Conservation (phyloP, 2,888 invertebrate species). For the Rhynchonema sp. region DNA sequence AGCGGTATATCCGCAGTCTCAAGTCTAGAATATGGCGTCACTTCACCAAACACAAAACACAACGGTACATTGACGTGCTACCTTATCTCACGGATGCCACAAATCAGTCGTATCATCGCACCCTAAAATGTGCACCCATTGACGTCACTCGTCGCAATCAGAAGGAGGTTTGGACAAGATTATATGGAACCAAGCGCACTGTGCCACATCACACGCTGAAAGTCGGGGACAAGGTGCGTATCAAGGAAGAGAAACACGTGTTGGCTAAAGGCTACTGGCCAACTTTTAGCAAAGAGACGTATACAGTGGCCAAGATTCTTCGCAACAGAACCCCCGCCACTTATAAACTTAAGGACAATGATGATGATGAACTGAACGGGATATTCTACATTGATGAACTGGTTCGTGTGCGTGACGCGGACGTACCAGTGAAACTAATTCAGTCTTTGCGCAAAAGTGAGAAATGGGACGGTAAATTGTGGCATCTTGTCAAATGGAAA, state of each 20-base stretch:
- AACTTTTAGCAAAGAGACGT: not conserved
- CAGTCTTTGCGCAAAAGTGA: no score
- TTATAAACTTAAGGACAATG: no score
- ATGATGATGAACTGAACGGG: not conserved
- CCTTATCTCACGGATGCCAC: not conserved
- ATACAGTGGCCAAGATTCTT: not conserved
- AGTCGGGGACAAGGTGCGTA: constrained; percentile 2
- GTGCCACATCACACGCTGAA: not conserved
- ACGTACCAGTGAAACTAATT: no score
- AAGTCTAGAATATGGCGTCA: not conserved
- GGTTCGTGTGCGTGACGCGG: not conserved
- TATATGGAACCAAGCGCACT: not conserved
- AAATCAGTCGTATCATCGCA: not conserved
- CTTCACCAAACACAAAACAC: not conserved
- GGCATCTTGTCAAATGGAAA: not conserved
- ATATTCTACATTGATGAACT: not conserved
- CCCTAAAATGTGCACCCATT: not conserved
- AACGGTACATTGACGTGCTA: not conserved
- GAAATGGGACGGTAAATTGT: no score
- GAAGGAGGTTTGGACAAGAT: not conserved
- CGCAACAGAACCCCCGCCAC: not conserved
- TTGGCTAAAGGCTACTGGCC: constrained; percentile 2
- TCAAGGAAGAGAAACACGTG: not conserved
- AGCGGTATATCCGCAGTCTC: not conserved
- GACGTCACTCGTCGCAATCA: not conserved